These are phyloP conservation scores for Oreotragus oreotragus DNA, from an alignment of 2,113 vertebrate species.

Conservation along the genomic window DNA sequence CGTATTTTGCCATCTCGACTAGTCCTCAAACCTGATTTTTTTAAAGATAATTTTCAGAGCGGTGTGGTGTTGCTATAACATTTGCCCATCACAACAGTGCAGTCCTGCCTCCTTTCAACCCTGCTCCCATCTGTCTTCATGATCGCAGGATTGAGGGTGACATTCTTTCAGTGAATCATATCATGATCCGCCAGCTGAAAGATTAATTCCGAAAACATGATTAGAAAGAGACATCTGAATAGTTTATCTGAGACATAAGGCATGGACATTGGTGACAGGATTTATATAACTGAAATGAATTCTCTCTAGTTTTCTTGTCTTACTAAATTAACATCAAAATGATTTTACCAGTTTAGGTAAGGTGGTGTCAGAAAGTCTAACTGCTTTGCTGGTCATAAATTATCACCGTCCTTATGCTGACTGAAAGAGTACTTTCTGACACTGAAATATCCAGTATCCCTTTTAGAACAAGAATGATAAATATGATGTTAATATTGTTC, in stretches of 20 bases:
- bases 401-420: background rate
- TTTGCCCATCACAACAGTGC: conserved; percentile 9
- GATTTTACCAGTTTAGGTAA: conserved; percentile 45
- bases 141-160: conserved; percentile 28
- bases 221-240: conserved; percentile 70
- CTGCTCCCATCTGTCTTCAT: conserved; percentile 60
- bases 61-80: background rate
- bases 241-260: conserved; percentile 66
- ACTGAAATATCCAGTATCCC: background rate
- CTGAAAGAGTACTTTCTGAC: background rate
- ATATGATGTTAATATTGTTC: background rate
- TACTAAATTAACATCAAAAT: conserved; percentile 51
- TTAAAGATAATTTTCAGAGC: background rate
- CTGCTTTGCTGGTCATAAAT: background rate
- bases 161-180: conserved; percentile 68
- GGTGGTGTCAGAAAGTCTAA: background rate
- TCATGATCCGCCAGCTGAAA: conserved; percentile 70
- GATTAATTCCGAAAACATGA: conserved; percentile 76
- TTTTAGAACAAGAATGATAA: background rate
- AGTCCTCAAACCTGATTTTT: background rate
- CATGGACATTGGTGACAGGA: conserved; percentile 33
- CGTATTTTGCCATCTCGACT: background rate
- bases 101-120: conserved; percentile 2
- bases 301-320: conserved; percentile 59
- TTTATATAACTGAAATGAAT: conserved; percentile 68